phyloP scores from a whole-genome alignment of 2,888 invertebrate species.

The Agrilus mali region DNA sequence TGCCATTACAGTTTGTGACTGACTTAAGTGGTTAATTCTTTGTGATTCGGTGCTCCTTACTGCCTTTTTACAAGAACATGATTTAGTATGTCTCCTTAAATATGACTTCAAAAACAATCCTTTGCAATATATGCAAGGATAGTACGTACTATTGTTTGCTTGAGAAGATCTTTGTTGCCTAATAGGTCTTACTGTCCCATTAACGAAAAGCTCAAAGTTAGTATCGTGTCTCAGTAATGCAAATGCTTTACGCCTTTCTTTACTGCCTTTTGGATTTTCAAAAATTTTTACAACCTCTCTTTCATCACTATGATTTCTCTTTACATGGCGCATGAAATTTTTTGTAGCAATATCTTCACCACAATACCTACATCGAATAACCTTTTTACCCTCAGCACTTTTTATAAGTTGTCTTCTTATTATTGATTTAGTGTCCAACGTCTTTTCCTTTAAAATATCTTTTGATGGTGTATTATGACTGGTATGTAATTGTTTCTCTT shows the following conservation, averaged over 20 bases:
- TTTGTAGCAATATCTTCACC: conserved; percentile 6
- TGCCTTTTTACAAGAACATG: neutral
- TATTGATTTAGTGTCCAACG: too few relatives aligned
- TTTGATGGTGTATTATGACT: too few relatives aligned
- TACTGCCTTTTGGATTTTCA: conserved; percentile 4
- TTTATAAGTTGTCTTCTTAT: neutral
- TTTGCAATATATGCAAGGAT: conserved; percentile 9
- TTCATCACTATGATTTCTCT: conserved; percentile 1
- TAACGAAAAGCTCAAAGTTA: conserved; percentile 7
- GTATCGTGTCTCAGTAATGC: conserved; percentile 6
- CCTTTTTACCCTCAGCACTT: neutral
- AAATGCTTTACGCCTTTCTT: conserved; percentile 6
- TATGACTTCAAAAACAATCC: conserved; percentile 7
- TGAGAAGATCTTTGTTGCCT: neutral
- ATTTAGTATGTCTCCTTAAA: conserved; percentile 8
- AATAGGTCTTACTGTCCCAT: conserved; percentile 5
- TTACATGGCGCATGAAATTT: conserved; percentile 6
- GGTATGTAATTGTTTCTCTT: too few relatives aligned
- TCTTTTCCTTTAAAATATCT: too few relatives aligned
- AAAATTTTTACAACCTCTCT: conserved; percentile 3
- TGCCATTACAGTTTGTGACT: conserved; percentile 5
- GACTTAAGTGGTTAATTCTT: neutral
- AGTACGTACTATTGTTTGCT: conserved; percentile 2
- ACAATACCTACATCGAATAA: conserved; percentile 4
- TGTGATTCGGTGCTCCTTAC: too few relatives aligned